A percentile compares a stretch with the other conserved stretches of the same genome.
These are phyloP conservation scores for Todiramphus chloris DNA, from an alignment of 2,113 vertebrate genomes.

Conservation along the genomic window DNA sequence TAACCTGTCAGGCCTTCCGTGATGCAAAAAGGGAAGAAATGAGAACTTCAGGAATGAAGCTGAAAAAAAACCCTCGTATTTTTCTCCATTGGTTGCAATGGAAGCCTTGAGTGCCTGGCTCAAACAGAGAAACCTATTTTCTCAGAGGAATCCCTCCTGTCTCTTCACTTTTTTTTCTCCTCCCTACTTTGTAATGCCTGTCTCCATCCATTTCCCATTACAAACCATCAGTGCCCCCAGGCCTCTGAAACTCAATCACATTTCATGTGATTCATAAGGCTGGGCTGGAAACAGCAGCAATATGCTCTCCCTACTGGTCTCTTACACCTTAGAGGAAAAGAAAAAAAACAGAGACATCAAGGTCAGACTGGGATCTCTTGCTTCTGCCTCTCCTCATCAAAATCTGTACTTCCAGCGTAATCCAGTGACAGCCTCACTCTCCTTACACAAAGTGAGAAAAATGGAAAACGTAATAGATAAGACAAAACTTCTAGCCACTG, in stretches of 20 bases:
- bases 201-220: not conserved
- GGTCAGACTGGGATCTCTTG: not conserved
- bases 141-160: not conserved
- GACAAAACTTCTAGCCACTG: not conserved
- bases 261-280: not conserved
- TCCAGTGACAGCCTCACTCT: not conserved
- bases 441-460: not conserved
- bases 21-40: not conserved
- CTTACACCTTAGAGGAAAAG: not conserved
- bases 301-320: not conserved
- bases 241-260: not conserved
- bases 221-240: rapidly evolving
- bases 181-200: not conserved
- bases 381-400: not conserved
- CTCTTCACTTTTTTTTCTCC: not conserved
- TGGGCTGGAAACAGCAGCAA: not conserved
- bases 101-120: not conserved
- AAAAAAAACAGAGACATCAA: not conserved
- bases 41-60: not conserved
- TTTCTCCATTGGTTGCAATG: not conserved
- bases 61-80: not conserved
- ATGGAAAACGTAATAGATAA: not conserved
- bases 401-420: not conserved
- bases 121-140: not conserved
- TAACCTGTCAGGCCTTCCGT: not conserved